Percentiles rank a stretch among this genome's conserved stretches.
Evolutionary conservation across 2,797 vertebrate genomes (phyloP).

Genomic region (Artibeus jamaicensis): DNA sequence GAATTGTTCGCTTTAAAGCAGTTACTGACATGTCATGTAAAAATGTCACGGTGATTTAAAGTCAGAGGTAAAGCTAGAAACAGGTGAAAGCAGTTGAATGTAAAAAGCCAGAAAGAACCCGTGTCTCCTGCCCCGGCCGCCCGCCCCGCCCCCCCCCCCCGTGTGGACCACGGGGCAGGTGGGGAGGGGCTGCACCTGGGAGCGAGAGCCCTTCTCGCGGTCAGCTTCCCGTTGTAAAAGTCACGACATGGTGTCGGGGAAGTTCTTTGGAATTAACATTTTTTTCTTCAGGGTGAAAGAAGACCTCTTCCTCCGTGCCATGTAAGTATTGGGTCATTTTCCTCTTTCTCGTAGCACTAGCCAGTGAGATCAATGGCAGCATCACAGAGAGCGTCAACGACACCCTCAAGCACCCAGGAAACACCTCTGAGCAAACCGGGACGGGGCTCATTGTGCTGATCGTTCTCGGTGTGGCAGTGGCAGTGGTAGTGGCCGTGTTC

Average conservation of each 20-base stretch:
- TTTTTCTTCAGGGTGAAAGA: too few relatives aligned
- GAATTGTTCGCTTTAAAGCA: too few relatives aligned
- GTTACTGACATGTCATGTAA: not conserved
- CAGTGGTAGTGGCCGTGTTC: accelerated
- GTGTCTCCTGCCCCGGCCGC: accelerated
- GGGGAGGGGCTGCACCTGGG: not conserved
- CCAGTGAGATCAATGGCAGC: not conserved
- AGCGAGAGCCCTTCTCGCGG: not conserved
- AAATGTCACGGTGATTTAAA: not conserved
- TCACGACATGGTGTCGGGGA: too few relatives aligned
- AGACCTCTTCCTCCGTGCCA: accelerated
- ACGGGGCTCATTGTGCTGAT: accelerated
- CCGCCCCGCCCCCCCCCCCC: too few relatives aligned
- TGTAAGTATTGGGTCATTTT: not conserved
- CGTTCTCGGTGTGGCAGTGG: accelerated
- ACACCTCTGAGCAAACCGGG: accelerated
- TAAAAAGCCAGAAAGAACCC: not conserved
- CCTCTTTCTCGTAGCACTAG: not conserved
- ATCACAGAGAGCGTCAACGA: not conserved
- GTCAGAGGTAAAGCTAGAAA: not conserved
- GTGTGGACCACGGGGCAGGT: too few relatives aligned
- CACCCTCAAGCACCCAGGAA: accelerated
- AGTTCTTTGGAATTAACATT: accelerated
- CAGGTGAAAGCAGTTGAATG: not conserved
- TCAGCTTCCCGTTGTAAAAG: not conserved